Evolutionary conservation across 2,888 invertebrate genomes (phyloP).

Genomic region (Adelphocoris suturalis): DNA sequence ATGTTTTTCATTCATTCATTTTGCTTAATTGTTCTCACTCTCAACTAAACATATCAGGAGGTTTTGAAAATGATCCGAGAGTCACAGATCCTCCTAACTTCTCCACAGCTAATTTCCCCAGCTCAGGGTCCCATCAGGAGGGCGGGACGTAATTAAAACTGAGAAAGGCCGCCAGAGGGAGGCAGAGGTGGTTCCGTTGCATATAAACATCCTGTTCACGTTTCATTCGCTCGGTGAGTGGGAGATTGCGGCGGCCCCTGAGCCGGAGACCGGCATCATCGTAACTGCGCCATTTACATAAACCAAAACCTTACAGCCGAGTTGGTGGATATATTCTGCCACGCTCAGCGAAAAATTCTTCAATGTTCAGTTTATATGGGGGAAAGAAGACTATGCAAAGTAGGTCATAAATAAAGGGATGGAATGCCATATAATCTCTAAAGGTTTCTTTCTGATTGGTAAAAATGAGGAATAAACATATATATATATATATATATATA

Average conservation of each 20-base stretch:
- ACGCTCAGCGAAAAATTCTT: neutral
- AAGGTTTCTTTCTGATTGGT: too few relatives aligned
- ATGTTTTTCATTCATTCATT: too few relatives aligned
- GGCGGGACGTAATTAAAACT: slow-evolving; percentile 13
- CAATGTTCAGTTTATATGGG: too few relatives aligned
- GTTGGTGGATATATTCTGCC: neutral
- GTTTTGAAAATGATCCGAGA: neutral
- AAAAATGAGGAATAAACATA: too few relatives aligned
- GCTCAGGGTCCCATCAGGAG: neutral
- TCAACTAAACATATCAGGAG: too few relatives aligned
- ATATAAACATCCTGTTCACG: slow-evolving; percentile 19
- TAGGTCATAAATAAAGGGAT: too few relatives aligned
- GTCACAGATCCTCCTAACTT: neutral
- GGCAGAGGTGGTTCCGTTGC: neutral
- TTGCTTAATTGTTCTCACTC: too few relatives aligned
- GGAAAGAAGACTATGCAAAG: too few relatives aligned
- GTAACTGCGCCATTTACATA: neutral
- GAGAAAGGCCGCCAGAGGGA: neutral
- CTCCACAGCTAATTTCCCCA: neutral
- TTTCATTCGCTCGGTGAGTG: neutral
- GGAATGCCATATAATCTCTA: too few relatives aligned
- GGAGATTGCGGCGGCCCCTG: neutral
- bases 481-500: too few relatives aligned
- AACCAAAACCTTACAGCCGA: neutral
- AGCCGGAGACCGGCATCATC: neutral